phyloP scores from a whole-genome alignment of 2,113 vertebrate genomes.

The Arothron firmamentum region DNA sequence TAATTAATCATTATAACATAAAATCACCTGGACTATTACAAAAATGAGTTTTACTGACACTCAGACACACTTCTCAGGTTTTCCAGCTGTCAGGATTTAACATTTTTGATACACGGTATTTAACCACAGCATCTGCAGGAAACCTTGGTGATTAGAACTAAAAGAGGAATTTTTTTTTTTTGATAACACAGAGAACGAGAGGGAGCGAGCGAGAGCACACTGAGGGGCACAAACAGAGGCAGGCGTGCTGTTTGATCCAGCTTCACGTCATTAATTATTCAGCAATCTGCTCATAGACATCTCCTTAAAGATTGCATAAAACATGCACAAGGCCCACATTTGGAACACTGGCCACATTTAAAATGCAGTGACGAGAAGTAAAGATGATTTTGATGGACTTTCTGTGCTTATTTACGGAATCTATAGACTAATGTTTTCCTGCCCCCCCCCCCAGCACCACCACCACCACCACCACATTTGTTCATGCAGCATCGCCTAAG shows the following conservation, averaged over 20 bases:
- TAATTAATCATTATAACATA: too few species aligned
- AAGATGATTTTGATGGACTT: slow-evolving; percentile 57
- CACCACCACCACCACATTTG: too few species aligned
- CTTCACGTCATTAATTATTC: slow-evolving; percentile 72
- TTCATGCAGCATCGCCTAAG: too few species aligned
- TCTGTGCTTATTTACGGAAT: slow-evolving; percentile 15
- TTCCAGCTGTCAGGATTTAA: too few species aligned
- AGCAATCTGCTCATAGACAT: slow-evolving; percentile 71
- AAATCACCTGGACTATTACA: too few species aligned
- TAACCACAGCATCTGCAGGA: too few species aligned
- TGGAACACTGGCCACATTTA: slow-evolving; percentile 58
- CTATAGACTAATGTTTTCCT: slow-evolving; percentile 6
- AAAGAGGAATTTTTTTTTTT: too few species aligned
- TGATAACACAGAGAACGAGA: slow-evolving; percentile 13
- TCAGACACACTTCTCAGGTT: too few species aligned
- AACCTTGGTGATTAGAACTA: too few species aligned
- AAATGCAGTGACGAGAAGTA: slow-evolving; percentile 56
- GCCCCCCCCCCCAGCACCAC: too few species aligned
- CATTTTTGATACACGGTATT: too few species aligned
- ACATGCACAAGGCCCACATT: slow-evolving; percentile 67
- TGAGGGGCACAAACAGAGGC: slow-evolving; percentile 61
- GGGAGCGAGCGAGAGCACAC: slow-evolving; percentile 34
- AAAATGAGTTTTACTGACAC: too few species aligned
- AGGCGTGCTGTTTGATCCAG: slow-evolving; percentile 69
- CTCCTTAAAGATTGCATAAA: slow-evolving; percentile 69